Base-by-base conservation (phyloP, 2,113 vertebrate genomes). In the Lucifuga dentata region DNA sequence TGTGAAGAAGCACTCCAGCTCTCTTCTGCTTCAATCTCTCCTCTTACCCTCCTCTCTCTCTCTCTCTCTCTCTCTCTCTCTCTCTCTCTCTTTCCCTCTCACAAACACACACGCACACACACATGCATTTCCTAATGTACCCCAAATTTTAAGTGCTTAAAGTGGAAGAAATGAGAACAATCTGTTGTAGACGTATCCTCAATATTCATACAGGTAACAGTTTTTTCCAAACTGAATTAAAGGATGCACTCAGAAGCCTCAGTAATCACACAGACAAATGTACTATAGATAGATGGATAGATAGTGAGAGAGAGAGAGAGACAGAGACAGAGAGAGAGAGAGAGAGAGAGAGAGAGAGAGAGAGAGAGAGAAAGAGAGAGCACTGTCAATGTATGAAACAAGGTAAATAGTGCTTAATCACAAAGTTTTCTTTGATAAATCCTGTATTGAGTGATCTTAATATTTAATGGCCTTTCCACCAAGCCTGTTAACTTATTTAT, bases 1-100 rank as follows among this genome's bases (percentile, higher is more conserved):
- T 8, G 56, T 68, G 58, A 41, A 41, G 56, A 64, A 24, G 3
- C 45, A 49, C 56, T 35, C 2, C 56, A 55, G 53, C 61, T 59
- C 38, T 36, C 38, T 50, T 61, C 38, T 20, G n/a, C 46, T 61
- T 64, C 2, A 48, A 23, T 38, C n/a, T 71, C 33, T 44, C 17
- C n/a, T n/a, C n/a, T n/a, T n/a, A n/a, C n/a, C n/a, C n/a, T n/a
- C n/a, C n/a, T n/a, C n/a, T n/a, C n/a, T n/a, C n/a, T n/a, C n/a
- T n/a, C n/a, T n/a, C n/a, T n/a, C n/a, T n/a, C n/a, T n/a, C n/a
- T 44, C 26, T 16, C 6, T 63, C 40, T 15, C 35, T 23, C 19
- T 50, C 45, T 16, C 8, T 56, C 19, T 12, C 12, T 1, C 52
- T 33, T 17, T 39, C 50, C 5, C 16, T 17, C 26, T 16, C 29